Conservation (phyloP, 2,888 invertebrate species). For the Drosophila yooni region DNA sequence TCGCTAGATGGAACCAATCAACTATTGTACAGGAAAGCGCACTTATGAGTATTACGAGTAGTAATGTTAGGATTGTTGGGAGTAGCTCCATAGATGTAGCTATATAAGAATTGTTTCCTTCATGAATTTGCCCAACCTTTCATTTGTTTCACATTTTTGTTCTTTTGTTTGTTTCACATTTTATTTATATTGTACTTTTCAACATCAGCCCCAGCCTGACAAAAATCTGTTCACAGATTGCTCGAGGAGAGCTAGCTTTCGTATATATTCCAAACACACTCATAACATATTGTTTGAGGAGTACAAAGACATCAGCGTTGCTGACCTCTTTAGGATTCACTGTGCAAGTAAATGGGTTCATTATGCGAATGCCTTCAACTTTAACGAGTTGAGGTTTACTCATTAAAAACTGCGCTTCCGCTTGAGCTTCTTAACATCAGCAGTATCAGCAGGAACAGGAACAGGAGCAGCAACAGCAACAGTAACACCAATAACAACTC, state of each 20-base stretch:
- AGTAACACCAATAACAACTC: background rate
- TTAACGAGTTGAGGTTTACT: slow-evolving; percentile 74
- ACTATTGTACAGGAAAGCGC: background rate
- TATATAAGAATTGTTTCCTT: background rate
- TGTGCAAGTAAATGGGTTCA: slow-evolving; percentile 65
- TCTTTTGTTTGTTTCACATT: background rate
- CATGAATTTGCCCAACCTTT: background rate
- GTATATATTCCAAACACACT: background rate
- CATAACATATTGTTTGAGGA: slow-evolving; percentile 3
- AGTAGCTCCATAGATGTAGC: background rate
- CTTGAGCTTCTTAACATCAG: slow-evolving; percentile 28
- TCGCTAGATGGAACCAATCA: background rate
- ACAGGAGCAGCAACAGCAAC: background rate
- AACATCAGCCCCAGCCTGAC: background rate
- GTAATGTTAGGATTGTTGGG: background rate
- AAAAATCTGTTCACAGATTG: background rate
- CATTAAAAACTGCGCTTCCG: slow-evolving; percentile 71
- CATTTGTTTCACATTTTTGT: background rate
- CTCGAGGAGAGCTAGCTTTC: background rate
- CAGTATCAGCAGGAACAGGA: background rate
- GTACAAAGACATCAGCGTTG: slow-evolving; percentile 27
- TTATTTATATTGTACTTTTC: background rate
- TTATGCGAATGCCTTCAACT: slow-evolving; percentile 72
- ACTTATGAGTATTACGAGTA: background rate
- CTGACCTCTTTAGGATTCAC: slow-evolving; percentile 49